Conservation (phyloP, 2,888 invertebrate genomes). For the Sinotaia quadrata region DNA sequence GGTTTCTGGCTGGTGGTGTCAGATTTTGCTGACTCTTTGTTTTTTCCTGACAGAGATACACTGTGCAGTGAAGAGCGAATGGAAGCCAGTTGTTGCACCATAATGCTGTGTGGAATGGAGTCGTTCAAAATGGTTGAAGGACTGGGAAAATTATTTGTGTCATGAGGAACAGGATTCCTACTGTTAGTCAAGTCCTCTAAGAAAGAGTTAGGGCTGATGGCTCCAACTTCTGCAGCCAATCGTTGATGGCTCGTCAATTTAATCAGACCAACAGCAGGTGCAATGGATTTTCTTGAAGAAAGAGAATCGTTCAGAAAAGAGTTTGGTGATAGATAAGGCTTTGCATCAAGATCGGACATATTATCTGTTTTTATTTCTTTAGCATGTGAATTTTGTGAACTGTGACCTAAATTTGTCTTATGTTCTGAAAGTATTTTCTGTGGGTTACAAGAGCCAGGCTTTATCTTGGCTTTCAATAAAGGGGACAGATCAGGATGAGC, state of each 20-base stretch:
- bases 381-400: neutral
- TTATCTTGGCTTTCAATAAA: neutral
- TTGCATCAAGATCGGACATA: neutral
- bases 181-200: constrained; percentile 45
- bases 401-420: too few species aligned
- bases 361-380: neutral
- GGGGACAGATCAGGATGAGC: neutral
- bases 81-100: constrained; percentile 50
- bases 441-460: neutral
- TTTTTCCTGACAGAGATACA: neutral
- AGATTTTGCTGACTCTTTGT: too few species aligned
- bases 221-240: constrained; percentile 1
- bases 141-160: constrained; percentile 26
- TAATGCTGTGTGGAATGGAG: constrained; percentile 52
- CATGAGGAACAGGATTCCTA: constrained; percentile 18
- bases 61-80: constrained; percentile 33
- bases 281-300: neutral
- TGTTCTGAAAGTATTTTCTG: too few species aligned
- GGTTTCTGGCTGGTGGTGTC: constrained; percentile 5
- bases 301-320: constrained; percentile 39
- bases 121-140: constrained; percentile 43
- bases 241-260: neutral
- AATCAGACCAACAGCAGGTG: constrained; percentile 8
- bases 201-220: constrained; percentile 55
- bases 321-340: constrained; percentile 30